Conservation (phyloP, 2,113 vertebrate genomes). For the Sphaerodactylus townsendi region DNA sequence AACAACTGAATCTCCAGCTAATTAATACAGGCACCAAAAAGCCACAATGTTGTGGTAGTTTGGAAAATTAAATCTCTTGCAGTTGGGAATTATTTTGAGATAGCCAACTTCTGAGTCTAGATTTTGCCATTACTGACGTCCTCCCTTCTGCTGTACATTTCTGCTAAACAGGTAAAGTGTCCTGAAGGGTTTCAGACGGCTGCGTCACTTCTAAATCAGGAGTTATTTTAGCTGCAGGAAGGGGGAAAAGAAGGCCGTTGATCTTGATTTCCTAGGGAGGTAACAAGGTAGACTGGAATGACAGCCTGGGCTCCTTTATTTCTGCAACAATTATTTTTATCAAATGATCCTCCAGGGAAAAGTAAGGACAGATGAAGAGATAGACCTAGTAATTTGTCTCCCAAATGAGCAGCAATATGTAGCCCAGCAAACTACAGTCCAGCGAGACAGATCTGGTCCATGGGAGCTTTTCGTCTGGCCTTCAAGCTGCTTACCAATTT, state of each 20-base stretch:
- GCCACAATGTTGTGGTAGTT: too few species aligned
- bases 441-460: too few species aligned
- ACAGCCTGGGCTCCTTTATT: background rate
- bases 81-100: background rate
- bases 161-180: background rate
- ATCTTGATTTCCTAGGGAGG: slow-evolving; percentile 19
- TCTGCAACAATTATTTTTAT: slow-evolving; percentile 38
- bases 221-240: slow-evolving; percentile 36
- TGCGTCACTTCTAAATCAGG: slow-evolving; percentile 1
- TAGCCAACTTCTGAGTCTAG: too few species aligned
- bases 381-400: background rate
- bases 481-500: too few species aligned
- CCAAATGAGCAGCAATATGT: slow-evolving; percentile 7
- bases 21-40: too few species aligned
- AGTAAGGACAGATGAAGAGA: too few species aligned
- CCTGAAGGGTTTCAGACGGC: background rate
- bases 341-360: slow-evolving; percentile 14
- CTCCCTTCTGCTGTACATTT: background rate
- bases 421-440: background rate
- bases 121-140: background rate
- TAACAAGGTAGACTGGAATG: slow-evolving; percentile 10
- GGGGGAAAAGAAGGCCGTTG: background rate
- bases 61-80: background rate
- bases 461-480: too few species aligned
- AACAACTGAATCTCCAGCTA: too few species aligned